phyloP scores from a whole-genome alignment of 1,140 invertebrate genomes.

The Armadillidium nasatum region DNA sequence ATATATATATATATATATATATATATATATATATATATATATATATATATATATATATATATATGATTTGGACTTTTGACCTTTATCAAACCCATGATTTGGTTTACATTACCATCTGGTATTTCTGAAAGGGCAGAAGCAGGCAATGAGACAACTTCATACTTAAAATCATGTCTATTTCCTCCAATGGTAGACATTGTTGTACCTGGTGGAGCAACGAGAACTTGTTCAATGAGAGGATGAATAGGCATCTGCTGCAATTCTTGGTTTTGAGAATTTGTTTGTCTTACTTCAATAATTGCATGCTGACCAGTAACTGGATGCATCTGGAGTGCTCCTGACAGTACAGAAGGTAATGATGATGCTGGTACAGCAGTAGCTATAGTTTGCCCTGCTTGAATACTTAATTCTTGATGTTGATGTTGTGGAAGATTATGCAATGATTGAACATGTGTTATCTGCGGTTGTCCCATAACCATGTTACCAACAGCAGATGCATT shows the following conservation, averaged over 20 bases:
- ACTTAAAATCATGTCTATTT: neutral
- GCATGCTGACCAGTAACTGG: neutral
- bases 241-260: neutral
- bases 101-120: neutral
- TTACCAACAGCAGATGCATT: neutral
- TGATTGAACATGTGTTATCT: neutral
- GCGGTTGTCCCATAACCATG: neutral
- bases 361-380: neutral
- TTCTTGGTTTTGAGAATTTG: neutral
- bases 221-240: neutral
- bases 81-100: neutral
- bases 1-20: no score
- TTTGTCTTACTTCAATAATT: neutral
- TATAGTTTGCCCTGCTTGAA: neutral
- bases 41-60: neutral
- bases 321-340: neutral
- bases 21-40: neutral
- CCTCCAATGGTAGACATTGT: neutral
- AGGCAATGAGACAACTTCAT: neutral
- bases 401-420: neutral
- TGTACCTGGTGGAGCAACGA: neutral
- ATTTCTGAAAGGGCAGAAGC: neutral
- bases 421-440: neutral
- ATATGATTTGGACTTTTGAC: neutral
- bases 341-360: neutral